Conservation (phyloP, 2,797 vertebrate genomes). For the Myioborus melanocephalus region DNA sequence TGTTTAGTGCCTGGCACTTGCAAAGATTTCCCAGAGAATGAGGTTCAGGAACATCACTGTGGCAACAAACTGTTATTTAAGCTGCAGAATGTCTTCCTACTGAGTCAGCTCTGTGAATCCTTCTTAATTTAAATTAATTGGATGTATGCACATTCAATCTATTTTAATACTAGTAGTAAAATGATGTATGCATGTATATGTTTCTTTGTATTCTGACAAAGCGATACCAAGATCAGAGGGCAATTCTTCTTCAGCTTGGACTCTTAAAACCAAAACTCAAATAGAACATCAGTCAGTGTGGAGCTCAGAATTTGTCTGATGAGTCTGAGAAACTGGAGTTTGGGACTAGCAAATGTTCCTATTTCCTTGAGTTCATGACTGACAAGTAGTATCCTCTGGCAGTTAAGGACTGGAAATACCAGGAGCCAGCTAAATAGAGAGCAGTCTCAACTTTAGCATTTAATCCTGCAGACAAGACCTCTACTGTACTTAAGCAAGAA, state of each 20-base stretch:
- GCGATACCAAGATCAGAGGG: neutral
- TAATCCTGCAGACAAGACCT: neutral
- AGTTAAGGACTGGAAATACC: neutral
- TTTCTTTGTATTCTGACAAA: neutral
- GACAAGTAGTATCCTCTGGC: neutral
- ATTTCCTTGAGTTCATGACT: neutral
- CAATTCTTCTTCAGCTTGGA: neutral
- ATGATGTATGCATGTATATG: neutral
- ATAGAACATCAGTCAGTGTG: neutral
- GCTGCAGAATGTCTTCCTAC: neutral
- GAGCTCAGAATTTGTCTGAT: neutral
- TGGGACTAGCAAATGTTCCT: neutral
- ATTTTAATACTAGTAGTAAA: neutral
- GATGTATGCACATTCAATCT: neutral
- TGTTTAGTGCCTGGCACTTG: neutral
- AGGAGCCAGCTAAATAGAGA: neutral
- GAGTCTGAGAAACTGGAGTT: neutral
- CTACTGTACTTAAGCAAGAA: neutral
- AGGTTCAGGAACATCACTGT: neutral
- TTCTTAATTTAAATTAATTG: neutral
- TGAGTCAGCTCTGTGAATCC: neutral
- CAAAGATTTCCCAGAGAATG: neutral
- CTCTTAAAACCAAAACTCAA: neutral
- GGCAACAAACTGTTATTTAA: neutral
- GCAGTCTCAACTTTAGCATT: neutral